Conservation (phyloP, 2,888 invertebrate genomes). For the Aspidiotus rigidus region DNA sequence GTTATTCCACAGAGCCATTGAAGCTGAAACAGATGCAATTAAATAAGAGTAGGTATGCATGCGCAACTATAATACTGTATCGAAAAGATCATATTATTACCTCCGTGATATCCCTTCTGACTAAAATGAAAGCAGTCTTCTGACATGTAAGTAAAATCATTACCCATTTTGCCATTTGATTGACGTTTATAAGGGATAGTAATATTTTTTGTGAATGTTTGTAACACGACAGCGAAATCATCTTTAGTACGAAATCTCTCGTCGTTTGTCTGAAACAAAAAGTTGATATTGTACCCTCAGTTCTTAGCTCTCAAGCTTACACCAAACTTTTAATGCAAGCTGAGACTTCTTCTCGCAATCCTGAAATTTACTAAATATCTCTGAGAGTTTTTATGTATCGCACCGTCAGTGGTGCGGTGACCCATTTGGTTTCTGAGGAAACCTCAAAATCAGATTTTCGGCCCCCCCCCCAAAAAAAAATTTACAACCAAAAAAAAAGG, state of each 20-base stretch:
- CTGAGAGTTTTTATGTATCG: too few relatives aligned
- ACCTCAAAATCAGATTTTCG: too few relatives aligned
- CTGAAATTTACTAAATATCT: too few relatives aligned
- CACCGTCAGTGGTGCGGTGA: too few relatives aligned
- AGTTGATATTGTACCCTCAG: too few relatives aligned
- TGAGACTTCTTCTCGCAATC: too few relatives aligned
- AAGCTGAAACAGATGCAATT: constrained; percentile 41
- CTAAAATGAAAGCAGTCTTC: constrained; percentile 57
- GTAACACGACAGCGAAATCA: constrained; percentile 52
- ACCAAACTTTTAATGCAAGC: too few relatives aligned
- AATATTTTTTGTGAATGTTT: constrained; percentile 52
- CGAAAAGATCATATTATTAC: constrained; percentile 43
- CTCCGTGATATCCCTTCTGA: constrained; percentile 51
- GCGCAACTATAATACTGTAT: neutral
- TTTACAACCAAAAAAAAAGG: too few relatives aligned
- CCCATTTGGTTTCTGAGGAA: too few relatives aligned
- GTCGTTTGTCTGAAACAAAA: constrained; percentile 47
- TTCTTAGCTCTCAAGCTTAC: too few relatives aligned
- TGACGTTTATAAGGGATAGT: constrained; percentile 43
- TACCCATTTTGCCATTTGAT: constrained; percentile 41
- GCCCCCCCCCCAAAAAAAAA: too few relatives aligned
- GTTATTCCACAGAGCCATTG: constrained; percentile 54
- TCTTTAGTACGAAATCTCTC: constrained; percentile 56
- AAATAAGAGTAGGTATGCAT: too few relatives aligned
- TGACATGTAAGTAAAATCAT: constrained; percentile 49